Evolutionary conservation across 2,113 vertebrate species (phyloP), one percentile per base, ranked within the genome.

Genomic region (Ictalurus punctatus): DNA sequence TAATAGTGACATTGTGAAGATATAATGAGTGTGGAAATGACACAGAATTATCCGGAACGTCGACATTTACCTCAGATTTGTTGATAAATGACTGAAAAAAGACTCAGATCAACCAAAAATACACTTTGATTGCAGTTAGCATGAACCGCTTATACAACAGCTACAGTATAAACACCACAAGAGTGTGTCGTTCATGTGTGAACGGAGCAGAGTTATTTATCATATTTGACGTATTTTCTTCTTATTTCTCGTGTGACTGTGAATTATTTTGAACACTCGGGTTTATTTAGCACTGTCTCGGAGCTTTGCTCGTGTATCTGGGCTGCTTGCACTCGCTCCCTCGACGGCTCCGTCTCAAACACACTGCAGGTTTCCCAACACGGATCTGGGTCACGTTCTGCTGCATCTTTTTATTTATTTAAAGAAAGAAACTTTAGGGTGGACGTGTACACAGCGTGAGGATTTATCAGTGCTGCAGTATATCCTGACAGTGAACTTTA

Each of bases 261-360:
- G 25, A 27, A 16, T 2, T 78, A 27, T 79, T 79, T 27, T 16
- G 27, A 27, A n/a, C 23, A 5, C 9, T 79, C 10, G 6, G 61
- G 37, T 86, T 58, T 69, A 44, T 79, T 84, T 84, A 34, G 80
- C 69, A 71, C 54, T 27, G 40, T 78, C 21, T 52, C 56, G 2
- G 40, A 86, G 81, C 79, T 65, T 91, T 87, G 85, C 71, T 59
- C 44, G 85, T 91, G 90, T 90, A 90, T 91, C 89, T 92, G 88
- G 90, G 87, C 88, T 91, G 74, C 83, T 83, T 76, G 69, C 69
- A n/a, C 61, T 40, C 86, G n/a, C 52, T 34, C 90, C 89, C 90
- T 89, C 48, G 56, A 83, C 74, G 80, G 58, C 61, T 73, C 61
- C 7, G 58, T 80, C 59, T 67, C 82, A 82, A 84, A 86, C 87